Evolutionary conservation across 2,113 vertebrate species (phyloP).

Genomic region (Lophochroa leadbeateri): DNA sequence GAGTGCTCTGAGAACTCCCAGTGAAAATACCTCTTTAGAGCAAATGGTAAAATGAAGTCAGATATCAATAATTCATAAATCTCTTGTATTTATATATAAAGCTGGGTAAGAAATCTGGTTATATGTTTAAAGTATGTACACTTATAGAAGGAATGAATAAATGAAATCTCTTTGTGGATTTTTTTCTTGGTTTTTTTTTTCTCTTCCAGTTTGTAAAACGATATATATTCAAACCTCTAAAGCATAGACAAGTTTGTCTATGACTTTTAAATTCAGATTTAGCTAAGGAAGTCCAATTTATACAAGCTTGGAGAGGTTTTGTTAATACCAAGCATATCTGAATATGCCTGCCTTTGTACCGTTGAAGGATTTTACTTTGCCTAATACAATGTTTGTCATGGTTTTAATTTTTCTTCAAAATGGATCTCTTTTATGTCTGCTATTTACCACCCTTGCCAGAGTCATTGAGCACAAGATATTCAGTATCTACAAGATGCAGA

Average conservation of each 20-base stretch:
- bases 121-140: background rate
- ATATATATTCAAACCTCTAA: slow-evolving; percentile 29
- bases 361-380: slow-evolving; percentile 49
- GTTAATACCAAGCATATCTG: slow-evolving; percentile 43
- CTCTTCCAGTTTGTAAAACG: background rate
- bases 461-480: slow-evolving; percentile 52
- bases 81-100: background rate
- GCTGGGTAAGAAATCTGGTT: background rate
- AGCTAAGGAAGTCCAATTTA: slow-evolving; percentile 45
- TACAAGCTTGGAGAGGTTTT: slow-evolving; percentile 33
- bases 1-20: slow-evolving; percentile 20
- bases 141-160: background rate
- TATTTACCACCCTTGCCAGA: slow-evolving; percentile 68
- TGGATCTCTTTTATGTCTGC: slow-evolving; percentile 53
- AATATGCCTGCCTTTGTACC: slow-evolving; percentile 51
- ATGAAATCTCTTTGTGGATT: background rate
- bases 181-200: background rate
- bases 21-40: background rate
- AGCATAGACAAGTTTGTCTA: slow-evolving; percentile 17
- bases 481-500: slow-evolving; percentile 57
- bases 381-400: slow-evolving; percentile 29
- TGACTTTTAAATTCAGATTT: slow-evolving; percentile 52
- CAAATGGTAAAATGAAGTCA: background rate
- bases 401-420: slow-evolving; percentile 72
- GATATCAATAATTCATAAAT: background rate